Evolutionary conservation across 2,797 vertebrate genomes (phyloP), one percentile per base, ranked within the genome.

Genomic region (Semotilus atromaculatus): DNA sequence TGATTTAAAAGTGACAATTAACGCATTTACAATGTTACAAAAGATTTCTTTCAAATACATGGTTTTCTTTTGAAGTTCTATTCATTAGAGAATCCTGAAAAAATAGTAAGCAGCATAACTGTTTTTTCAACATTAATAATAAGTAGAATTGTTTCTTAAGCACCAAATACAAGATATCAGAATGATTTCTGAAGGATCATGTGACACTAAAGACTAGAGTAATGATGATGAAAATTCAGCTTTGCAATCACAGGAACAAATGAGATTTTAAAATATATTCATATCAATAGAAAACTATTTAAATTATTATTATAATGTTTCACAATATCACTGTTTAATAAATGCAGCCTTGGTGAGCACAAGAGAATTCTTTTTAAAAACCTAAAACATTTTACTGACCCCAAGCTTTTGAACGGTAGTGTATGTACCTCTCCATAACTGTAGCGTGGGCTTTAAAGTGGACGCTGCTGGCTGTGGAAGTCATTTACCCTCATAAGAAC

Each of bases 391-490:
- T 48, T 34, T 76, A 29, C 71, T 48, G 76, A 60, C 73, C 82
- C 14, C 29, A 84, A 7, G 13, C 7, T 16, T 34, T 76, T 70
- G 40, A 71, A 34, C 34, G 31, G 7, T 43, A 55, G 29, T 36
- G 2, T 18, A 29, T 83, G 45, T 82, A 58, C 70, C 53, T 43
- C 23, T n/a, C 14, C 85, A n/a, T 88, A 53, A 43, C 68, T 80
- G 29, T 86, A 26, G 48, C 34, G 36, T 87, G 78, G 18, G 85
- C 81, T 87, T 91, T 85, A 89, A 88, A n/a, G n/a, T n/a, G n/a
- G 87, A 83, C 90, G 86, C 82, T 85, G 53, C 80, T 84, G 74
- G 38, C 90, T 91, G 90, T 82, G 86, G 84, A 91, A 92, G 86
- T 90, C 71, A 88, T 93, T 93, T 89, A 82, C 83, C 81, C 66